Conservation (phyloP, 2,888 invertebrate species). For the Heliothis peltigera region DNA sequence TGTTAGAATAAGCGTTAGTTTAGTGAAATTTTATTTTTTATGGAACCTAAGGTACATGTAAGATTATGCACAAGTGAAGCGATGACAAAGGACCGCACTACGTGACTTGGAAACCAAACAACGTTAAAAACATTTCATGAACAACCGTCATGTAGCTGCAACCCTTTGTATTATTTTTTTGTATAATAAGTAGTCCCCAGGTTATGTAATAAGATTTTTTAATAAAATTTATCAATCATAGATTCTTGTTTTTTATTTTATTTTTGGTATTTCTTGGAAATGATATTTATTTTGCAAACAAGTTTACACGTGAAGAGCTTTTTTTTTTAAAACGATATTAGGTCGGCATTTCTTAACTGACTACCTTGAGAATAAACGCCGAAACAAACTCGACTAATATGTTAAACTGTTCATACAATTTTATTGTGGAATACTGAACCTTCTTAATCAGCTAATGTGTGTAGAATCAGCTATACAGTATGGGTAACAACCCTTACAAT, state of each 20-base stretch:
- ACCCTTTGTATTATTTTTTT: slow-evolving; percentile 55
- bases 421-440: slow-evolving; percentile 12
- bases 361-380: too few relatives aligned
- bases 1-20: slow-evolving; percentile 74
- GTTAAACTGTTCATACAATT: neutral
- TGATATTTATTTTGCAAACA: too few relatives aligned
- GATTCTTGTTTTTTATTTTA: slow-evolving; percentile 15
- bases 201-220: slow-evolving; percentile 58
- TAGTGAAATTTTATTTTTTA: slow-evolving; percentile 67
- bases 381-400: too few relatives aligned
- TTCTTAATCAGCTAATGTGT: slow-evolving; percentile 7
- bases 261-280: too few relatives aligned
- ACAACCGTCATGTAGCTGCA: slow-evolving; percentile 41
- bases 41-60: slow-evolving; percentile 61
- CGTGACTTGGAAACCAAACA: slow-evolving; percentile 27
- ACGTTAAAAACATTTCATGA: slow-evolving; percentile 8
- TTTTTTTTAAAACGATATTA: too few relatives aligned
- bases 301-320: too few relatives aligned
- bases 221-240: slow-evolving; percentile 51
- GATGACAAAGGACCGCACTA: slow-evolving; percentile 34
- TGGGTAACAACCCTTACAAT: slow-evolving; percentile 8
- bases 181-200: slow-evolving; percentile 47
- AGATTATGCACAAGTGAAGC: slow-evolving; percentile 64
- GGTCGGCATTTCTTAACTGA: too few relatives aligned
- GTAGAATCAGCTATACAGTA: neutral